Base-by-base conservation (phyloP, 2,888 invertebrate genomes). In the Chymomyza procnemis region DNA sequence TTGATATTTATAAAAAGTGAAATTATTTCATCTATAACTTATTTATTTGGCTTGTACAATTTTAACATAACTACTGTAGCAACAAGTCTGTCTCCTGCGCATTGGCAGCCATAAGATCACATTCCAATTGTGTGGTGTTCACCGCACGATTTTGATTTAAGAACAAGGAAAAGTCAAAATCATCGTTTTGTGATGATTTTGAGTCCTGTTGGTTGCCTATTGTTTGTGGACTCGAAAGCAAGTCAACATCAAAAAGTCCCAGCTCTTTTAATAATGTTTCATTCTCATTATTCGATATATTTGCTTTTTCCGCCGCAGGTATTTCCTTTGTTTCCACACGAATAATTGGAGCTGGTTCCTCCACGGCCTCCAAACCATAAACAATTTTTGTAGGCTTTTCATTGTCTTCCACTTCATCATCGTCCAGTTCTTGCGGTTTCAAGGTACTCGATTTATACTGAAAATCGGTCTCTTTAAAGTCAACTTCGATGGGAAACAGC, bases 401-500 rank as follows among this genome's bases (percentile, higher is more conserved):
- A 46, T 76, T 78, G 14, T 74, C 78, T 2, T 82, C 82, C 3
- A 86, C 79, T 56, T 89, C 89, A 57, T 89, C 89, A 4, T 89
- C 90, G 61, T 90, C 90, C 18, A 90, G 64, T 48, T 88, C 86
- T 46, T 90, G 90, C 1, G 90, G 90, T 54, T 89, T 88, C 2
- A 90, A 71, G 3, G 89, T 84, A 61, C 81, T 85, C 0, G 90
- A 88, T 90, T 96, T 96, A 87, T 97, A 98, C 79, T 97, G 97
- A 90, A 99, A 98, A 21, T 97, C 97, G 64, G 95, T 96, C 79
- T 96, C 95, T 1, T 97, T 95, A 6, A 99, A 92, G 91, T 99
- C 99, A 16, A 99, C 97, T 92, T 99, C 99, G 0, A 99, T 97
- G 0, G 99, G 99, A 90, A 99, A 99, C 1, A 99, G 92, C 0